phyloP scores from a whole-genome alignment of 2,888 invertebrate genomes.

The Spilosoma lubricipeda region DNA sequence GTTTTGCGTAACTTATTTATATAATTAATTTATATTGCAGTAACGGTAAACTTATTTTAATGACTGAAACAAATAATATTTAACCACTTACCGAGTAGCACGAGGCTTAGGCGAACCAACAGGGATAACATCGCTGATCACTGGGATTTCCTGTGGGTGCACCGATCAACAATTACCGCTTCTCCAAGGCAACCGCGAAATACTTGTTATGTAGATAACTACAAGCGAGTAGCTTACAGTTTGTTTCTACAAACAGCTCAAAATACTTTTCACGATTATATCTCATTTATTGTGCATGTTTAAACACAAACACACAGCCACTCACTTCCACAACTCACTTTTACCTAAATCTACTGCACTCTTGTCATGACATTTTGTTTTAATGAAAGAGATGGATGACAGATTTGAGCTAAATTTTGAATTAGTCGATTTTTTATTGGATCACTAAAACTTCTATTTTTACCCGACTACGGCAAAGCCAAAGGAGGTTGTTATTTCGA shows the following conservation, averaged over 20 bases:
- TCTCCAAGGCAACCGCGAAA: conserved; percentile 17
- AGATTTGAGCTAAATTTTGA: background rate
- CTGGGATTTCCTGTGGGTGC: conserved; percentile 56
- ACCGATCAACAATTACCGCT: conserved; percentile 43
- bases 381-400: background rate
- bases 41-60: conserved; percentile 22
- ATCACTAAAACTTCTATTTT: background rate
- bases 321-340: conserved; percentile 4
- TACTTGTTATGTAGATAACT: background rate
- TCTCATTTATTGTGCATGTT: background rate
- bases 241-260: conserved; percentile 3
- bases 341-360: background rate
- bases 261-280: background rate
- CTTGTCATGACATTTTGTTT: background rate
- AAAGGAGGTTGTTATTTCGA: too few relatives aligned
- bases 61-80: conserved; percentile 28
- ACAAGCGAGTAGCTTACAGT: background rate
- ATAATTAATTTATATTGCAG: background rate
- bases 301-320: background rate
- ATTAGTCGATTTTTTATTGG: background rate
- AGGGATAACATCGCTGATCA: conserved; percentile 66
- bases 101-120: conserved; percentile 63
- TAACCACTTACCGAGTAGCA: conserved; percentile 68
- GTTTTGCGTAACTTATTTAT: background rate
- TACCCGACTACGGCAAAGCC: too few relatives aligned